Base-by-base conservation (phyloP, 2,888 invertebrate genomes). In the Didymodactylos carnosus region DNA sequence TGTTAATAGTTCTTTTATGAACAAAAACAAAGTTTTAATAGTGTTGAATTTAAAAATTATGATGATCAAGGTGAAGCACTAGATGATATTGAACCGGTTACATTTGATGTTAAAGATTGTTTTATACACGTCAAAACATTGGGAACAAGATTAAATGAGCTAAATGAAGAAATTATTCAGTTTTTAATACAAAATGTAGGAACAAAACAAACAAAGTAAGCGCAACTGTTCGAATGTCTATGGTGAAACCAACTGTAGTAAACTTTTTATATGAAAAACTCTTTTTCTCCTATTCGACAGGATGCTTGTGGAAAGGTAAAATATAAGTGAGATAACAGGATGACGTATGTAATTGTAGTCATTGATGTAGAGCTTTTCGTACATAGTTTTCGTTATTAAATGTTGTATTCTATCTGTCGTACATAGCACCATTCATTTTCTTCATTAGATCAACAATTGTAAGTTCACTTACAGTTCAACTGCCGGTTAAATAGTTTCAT, bases 181-280 rank as follows among this genome's bases (percentile, higher is more conserved):
- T 74, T 53, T 71, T 39, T 74, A 46, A 71, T 74, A 40, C 70
- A 70, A 27, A 74, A 43, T 39, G 62, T 41, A 16, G 51, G 71
- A n/a, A 53, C 74, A 25, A 74, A 74, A 62, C 74, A 74, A 72
- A 39, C 74, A 23, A 71, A 69, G 74, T 74, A 74, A 25, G 40
- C 11, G 16, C 5, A 25, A 35, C 3, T n/a, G n/a, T n/a, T n/a
- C n/a, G n/a, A n/a, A n/a, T n/a, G n/a, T n/a, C n/a, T n/a, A n/a
- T n/a, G n/a, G n/a, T n/a, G n/a, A n/a, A n/a, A n/a, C n/a, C n/a
- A n/a, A n/a, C n/a, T n/a, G n/a, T n/a, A n/a, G n/a, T n/a, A n/a
- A n/a, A n/a, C n/a, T n/a, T n/a, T n/a, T n/a, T n/a, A n/a, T n/a
- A n/a, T n/a, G n/a, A n/a, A n/a, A n/a, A n/a, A n/a, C n/a, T n/a